Evolutionary conservation across 2,888 invertebrate genomes (phyloP).

Genomic region (Drosophila neotestacea): DNA sequence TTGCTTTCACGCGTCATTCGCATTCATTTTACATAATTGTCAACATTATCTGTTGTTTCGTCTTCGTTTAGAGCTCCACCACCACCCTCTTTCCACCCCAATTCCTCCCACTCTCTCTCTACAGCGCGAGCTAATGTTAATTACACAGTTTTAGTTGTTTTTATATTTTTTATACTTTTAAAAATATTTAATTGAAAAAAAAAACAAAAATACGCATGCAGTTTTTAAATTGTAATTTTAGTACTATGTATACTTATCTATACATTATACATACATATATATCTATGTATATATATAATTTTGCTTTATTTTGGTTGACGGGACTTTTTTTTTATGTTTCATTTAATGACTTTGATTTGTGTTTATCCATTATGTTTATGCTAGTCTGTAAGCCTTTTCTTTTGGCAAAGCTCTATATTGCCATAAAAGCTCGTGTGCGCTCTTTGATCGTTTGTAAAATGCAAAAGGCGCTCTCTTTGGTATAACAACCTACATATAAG

Average conservation of each 20-base stretch:
- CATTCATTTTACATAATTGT: slow-evolving; percentile 40
- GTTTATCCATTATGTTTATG: slow-evolving; percentile 59
- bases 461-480: slow-evolving; percentile 21
- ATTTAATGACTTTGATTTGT: slow-evolving; percentile 71
- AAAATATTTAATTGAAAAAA: slow-evolving; percentile 30
- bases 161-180: slow-evolving; percentile 28
- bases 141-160: slow-evolving; percentile 61
- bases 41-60: slow-evolving; percentile 50
- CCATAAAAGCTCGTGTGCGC: slow-evolving; percentile 20
- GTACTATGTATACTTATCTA: slow-evolving; percentile 72
- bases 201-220: slow-evolving; percentile 81
- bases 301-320: slow-evolving; percentile 85
- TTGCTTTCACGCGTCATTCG: slow-evolving; percentile 40
- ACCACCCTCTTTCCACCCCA: not conserved
- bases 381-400: slow-evolving; percentile 61
- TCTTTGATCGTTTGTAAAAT: slow-evolving; percentile 16
- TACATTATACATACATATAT: slow-evolving; percentile 34
- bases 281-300: slow-evolving; percentile 66
- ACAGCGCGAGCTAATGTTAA: slow-evolving; percentile 76
- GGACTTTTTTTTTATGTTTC: slow-evolving; percentile 83
- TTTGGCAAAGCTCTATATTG: slow-evolving; percentile 41
- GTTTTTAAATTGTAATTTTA: slow-evolving; percentile 79
- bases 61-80: slow-evolving; percentile 48
- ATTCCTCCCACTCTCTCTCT: slow-evolving; percentile 15
- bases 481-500: slow-evolving; percentile 15